A percentile compares a stretch with the other conserved stretches of the same genome.
Conservation (phyloP, 2,113 vertebrate genomes). For the Cichladusa arquata region DNA sequence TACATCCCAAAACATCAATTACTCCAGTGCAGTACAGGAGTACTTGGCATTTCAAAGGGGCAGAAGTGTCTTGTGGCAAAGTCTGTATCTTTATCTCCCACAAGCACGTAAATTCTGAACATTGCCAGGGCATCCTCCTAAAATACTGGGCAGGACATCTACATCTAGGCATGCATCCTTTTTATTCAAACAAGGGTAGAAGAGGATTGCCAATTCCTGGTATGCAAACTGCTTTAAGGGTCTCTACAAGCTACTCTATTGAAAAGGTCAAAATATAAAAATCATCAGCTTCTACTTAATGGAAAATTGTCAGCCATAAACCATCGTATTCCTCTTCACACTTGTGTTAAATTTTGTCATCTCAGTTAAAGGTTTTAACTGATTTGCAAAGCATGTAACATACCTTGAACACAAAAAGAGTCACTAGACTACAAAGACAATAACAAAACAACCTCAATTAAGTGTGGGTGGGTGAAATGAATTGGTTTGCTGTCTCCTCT, state of each 20-base stretch:
- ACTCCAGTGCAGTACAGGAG: not conserved
- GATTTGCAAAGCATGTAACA: not conserved
- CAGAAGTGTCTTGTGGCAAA: not conserved
- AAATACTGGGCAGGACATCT: not conserved
- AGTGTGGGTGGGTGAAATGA: not conserved
- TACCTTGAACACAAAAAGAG: not conserved
- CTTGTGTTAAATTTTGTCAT: not conserved
- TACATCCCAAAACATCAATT: not conserved
- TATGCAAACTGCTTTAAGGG: not conserved
- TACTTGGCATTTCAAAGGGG: not conserved
- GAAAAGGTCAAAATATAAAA: not conserved
- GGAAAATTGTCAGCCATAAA: not conserved
- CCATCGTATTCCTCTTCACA: fast-evolving
- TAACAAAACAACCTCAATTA: not conserved
- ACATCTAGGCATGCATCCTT: not conserved
- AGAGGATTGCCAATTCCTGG: not conserved
- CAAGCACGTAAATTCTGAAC: not conserved
- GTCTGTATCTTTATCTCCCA: not conserved
- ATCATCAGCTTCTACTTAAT: not conserved
- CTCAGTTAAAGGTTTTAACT: not conserved
- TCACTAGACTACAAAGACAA: not conserved
- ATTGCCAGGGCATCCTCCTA: not conserved
- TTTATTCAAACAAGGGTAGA: not conserved
- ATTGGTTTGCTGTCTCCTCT: not conserved
- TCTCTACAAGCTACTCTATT: not conserved